Conservation (phyloP, 2,888 invertebrate genomes). For the Pilophorus perplexus region DNA sequence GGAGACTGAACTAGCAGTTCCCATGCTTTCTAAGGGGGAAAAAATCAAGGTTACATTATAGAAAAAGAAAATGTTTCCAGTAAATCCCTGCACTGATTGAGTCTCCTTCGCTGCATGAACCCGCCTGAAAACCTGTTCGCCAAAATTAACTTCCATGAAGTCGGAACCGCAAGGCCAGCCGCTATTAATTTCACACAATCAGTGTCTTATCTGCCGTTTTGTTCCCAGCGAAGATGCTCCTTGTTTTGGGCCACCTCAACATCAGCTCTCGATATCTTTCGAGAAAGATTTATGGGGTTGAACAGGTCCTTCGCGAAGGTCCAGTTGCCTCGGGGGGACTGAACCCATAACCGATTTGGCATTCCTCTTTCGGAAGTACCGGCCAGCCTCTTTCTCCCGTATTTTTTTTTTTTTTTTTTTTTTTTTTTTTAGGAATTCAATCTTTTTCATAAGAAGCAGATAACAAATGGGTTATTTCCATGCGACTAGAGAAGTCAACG, state of each 20-base stretch:
- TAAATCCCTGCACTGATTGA: no score
- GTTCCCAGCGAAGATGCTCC: no score
- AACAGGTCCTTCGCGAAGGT: background rate
- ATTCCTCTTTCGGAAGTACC: conserved; percentile 6
- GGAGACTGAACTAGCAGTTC: conserved; percentile 13
- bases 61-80: no score
- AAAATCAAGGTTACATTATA: background rate
- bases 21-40: background rate
- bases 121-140: no score
- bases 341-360: conserved; percentile 27
- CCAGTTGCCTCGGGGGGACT: conserved; percentile 5
- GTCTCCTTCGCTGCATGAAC: no score
- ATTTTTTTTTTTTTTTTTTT: background rate
- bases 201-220: no score
- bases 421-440: no score
- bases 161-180: no score
- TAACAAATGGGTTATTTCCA: conserved; percentile 24
- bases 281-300: conserved; percentile 15
- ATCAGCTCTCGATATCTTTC: conserved; percentile 13
- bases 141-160: no score
- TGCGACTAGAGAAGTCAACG: conserved; percentile 21
- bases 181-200: no score
- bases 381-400: conserved; percentile 4
- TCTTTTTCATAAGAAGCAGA: no score
- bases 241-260: no score